Evolutionary conservation across 2,888 invertebrate species (phyloP), one percentile per base, ranked within the genome.

Genomic region (Antheraea assamensis): DNA sequence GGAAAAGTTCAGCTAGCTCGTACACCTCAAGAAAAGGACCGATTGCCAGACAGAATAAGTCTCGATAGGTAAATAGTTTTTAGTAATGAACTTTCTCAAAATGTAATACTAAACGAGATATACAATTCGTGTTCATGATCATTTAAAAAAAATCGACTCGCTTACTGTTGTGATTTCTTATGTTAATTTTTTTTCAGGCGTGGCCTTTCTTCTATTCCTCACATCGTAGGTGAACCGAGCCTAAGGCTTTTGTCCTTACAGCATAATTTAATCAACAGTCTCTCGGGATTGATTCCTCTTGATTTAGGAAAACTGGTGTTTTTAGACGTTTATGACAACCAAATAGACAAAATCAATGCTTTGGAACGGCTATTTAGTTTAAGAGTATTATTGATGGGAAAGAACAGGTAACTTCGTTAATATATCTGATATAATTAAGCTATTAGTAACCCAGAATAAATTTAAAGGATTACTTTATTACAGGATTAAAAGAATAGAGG

Each of bases 281-380:
- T 98, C 79, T 96, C 97, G 76, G 96, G 96, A 73, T 83, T 96
- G 74, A 89, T 89, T 47, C 85, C 93, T 30, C 85, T 95, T 31
- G 95, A 95, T 79, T 95, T 98, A 79, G 96, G 96, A 30, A 96
- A 97, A 90, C 95, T 99, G 75, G 98, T 99, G 27, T 99, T 99
- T 89, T 95, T 99, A 75, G 99, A 99, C 92, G 95, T 99, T 74
- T 99, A 99, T 87, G 98, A 99, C 91, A 99, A 99, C 92, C 98
- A 98, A 90, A 96, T 99, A 77, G 98, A 98, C 79, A 96, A 96
- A 86, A 97, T 99, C 76, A 96, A 96, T 74, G 97, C 96, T 74
- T 94, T 99, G 75, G 97, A 97, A 81, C 96, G 96, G 73, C 94
- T 99, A 71, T 96, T 96, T 77, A 97, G 97, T 83, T 94, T 99